A percentile compares a stretch with the other conserved stretches of the same genome.
These are phyloP conservation scores for Buphagus erythrorhynchus DNA, from an alignment of 2,797 vertebrate genomes.

Conservation along the genomic window DNA sequence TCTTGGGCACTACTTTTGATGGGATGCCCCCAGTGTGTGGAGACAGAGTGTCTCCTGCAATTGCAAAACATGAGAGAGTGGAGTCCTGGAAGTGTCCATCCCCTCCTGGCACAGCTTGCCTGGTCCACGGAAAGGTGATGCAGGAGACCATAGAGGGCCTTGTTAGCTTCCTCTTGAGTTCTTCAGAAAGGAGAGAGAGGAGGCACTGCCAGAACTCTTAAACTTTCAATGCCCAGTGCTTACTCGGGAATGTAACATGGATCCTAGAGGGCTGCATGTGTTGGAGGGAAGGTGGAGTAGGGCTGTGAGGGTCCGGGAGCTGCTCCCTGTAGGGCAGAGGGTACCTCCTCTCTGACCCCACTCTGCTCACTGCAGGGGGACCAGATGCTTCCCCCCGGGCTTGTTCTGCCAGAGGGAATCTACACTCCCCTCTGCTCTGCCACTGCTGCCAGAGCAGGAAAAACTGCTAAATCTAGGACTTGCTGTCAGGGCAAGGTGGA, in stretches of 20 bases:
- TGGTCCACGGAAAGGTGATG: neutral
- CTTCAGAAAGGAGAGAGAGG: neutral
- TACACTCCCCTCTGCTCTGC: neutral
- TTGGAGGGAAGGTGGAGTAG: rapidly evolving
- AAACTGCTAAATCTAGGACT: neutral
- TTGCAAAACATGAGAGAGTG: neutral
- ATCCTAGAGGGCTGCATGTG: neutral
- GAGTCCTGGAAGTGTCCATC: rapidly evolving
- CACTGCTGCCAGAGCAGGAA: neutral
- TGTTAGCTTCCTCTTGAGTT: rapidly evolving
- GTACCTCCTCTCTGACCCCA: neutral
- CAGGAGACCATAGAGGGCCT: neutral
- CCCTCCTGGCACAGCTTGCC: rapidly evolving
- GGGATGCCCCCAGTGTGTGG: neutral
- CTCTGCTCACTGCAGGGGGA: neutral
- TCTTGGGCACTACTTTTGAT: neutral
- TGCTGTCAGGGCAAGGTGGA: neutral
- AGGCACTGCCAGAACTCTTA: neutral
- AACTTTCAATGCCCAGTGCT: neutral
- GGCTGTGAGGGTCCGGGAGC: rapidly evolving
- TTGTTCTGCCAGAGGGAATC: neutral
- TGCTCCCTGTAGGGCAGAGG: neutral
- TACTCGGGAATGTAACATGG: neutral
- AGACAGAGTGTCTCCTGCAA: neutral
- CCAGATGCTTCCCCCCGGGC: rapidly evolving